Evolutionary conservation across 2,888 invertebrate species (phyloP).

Genomic region (Reticulitermes lucifugus): DNA sequence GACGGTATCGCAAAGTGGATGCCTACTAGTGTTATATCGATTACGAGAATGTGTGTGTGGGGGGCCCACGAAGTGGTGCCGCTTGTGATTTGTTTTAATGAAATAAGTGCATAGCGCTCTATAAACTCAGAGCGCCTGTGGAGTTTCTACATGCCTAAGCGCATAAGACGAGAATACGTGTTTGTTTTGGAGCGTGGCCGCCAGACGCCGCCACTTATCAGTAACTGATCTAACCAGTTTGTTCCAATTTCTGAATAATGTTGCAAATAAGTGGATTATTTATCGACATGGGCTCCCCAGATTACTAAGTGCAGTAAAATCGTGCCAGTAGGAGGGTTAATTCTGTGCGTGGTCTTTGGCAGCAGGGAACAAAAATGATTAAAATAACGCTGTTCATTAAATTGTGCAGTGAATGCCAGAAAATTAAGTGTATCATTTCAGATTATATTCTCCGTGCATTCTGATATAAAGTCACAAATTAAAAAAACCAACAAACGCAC

Average conservation of each 20-base stretch:
- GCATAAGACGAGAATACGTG: conserved; percentile 15
- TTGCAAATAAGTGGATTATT: conserved; percentile 23
- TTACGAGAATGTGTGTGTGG: neutral
- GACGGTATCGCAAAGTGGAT: neutral
- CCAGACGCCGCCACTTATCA: conserved; percentile 44
- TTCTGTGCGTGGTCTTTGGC: no score
- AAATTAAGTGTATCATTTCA: no score
- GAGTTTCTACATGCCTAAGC: neutral
- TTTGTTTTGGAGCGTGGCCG: conserved; percentile 42
- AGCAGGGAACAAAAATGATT: no score
- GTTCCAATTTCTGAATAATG: conserved; percentile 35
- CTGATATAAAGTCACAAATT: no score
- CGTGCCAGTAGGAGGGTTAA: neutral
- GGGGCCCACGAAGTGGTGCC: no score
- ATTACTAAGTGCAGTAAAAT: neutral
- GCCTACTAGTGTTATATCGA: neutral
- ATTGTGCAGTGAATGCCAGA: no score
- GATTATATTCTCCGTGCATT: no score
- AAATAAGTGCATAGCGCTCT: neutral
- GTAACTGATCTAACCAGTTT: conserved; percentile 40
- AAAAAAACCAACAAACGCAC: no score
- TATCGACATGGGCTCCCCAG: neutral
- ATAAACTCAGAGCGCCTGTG: neutral
- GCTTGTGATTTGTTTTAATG: neutral
- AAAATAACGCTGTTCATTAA: no score